A percentile compares a stretch with the other conserved stretches of the same genome.
Evolutionary conservation across 2,888 invertebrate species (phyloP).

Genomic region (Drosophila pullipes): DNA sequence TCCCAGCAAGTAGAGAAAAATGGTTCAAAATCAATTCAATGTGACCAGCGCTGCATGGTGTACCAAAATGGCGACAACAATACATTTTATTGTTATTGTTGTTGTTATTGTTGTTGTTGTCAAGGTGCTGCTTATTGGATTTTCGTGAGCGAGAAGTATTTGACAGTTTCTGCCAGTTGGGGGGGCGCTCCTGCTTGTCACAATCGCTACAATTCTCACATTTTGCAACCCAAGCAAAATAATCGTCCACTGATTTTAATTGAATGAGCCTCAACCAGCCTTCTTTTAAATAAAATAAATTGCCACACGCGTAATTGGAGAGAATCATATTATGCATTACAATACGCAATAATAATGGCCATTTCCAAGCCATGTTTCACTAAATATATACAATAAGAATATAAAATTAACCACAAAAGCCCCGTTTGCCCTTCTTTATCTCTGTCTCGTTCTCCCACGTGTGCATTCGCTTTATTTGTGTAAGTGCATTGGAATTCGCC

Average conservation of each 20-base stretch:
- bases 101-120: slow-evolving; percentile 34
- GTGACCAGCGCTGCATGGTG: slow-evolving; percentile 55
- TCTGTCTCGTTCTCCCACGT: slow-evolving; percentile 1
- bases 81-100: slow-evolving; percentile 35
- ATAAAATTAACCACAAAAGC: slow-evolving; percentile 70
- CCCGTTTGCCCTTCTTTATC: slow-evolving; percentile 20
- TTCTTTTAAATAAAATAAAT: slow-evolving; percentile 37
- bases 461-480: slow-evolving; percentile 43
- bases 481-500: slow-evolving; percentile 35
- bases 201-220: slow-evolving; percentile 7
- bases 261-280: slow-evolving; percentile 13
- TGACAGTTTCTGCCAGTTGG: slow-evolving; percentile 50
- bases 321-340: slow-evolving; percentile 67
- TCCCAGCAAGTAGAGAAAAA: slow-evolving; percentile 39
- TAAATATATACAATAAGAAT: slow-evolving; percentile 66
- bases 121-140: slow-evolving; percentile 71
- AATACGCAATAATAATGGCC: slow-evolving; percentile 63
- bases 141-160: slow-evolving; percentile 58
- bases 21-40: slow-evolving; percentile 72
- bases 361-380: slow-evolving; percentile 68
- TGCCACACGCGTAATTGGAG: slow-evolving; percentile 40
- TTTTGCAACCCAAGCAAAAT: slow-evolving; percentile 20
- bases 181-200: slow-evolving; percentile 22
- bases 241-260: slow-evolving; percentile 46
- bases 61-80: slow-evolving; percentile 67